Evolutionary conservation across 2,797 vertebrate species (phyloP), one percentile per base, ranked within the genome.

Genomic region (Chelon auratus): DNA sequence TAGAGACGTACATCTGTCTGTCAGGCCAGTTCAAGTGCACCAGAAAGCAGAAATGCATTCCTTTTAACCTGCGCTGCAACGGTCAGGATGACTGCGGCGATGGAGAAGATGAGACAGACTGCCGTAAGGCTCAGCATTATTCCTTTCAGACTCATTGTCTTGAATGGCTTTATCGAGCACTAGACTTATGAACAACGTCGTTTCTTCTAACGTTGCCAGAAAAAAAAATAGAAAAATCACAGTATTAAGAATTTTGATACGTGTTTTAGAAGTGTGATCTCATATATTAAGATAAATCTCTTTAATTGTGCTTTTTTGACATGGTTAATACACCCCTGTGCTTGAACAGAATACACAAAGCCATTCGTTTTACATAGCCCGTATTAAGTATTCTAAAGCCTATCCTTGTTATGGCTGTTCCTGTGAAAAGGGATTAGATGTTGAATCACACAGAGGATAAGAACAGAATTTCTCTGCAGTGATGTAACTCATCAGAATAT

Each of bases 61-160:
- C 94, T 15, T 88, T 95, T 18, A 95, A 95, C 88, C 93, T 99
- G 52, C 95, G 97, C 67, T 99, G 98, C 88, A 99, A 99, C 1
- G 97, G 98, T n/a, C 97, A 99, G 88, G 95, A 99, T 18, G 97
- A 99, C 80, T 99, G 98, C 37, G 97, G 97, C 0, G 97, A 99
- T 12, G 96, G 96, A 45, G 97, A 99, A 86, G 98, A 99, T 39
- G 98, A 99, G 90, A 96, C 92, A 11, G 97, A 98, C 79, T 99
- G 98, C 71, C 97, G 98, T 99, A 94, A 98, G 97, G 88, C 39
- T 65, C 69, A 14, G 57, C 37, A 3, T 53, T 48, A 59, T 55
- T 71, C 67, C 43, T 33, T 62, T 55, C 40, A 55, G 37, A 36
- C 56, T 70, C 18, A 75, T 60, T 70, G 59, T 82, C 60, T 62